These are phyloP conservation scores for Anolis apletophallus DNA, from an alignment of 2,797 vertebrate species.

Conservation along the genomic window DNA sequence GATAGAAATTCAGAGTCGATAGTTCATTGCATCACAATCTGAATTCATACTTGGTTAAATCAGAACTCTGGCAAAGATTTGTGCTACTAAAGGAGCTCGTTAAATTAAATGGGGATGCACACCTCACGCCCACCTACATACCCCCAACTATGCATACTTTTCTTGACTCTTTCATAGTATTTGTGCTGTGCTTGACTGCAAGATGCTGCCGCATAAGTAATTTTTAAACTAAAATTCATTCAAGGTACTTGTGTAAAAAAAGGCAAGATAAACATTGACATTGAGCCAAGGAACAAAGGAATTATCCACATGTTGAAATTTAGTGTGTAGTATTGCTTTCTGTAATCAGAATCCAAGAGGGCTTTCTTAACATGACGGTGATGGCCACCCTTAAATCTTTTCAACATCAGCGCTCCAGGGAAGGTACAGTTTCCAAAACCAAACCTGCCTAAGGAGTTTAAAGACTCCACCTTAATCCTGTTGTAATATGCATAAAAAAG, in stretches of 20 bases:
- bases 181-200: background rate
- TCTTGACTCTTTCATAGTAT: background rate
- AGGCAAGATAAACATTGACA: background rate
- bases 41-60: background rate
- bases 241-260: too few relatives aligned
- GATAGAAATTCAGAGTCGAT: background rate
- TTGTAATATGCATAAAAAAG: background rate
- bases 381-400: background rate
- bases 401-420: too few relatives aligned
- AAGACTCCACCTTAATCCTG: background rate
- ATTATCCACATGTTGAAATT: background rate
- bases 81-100: background rate
- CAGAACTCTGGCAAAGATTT: background rate
- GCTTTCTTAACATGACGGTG: background rate
- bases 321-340: background rate
- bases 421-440: background rate
- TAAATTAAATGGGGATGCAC: background rate
- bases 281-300: background rate
- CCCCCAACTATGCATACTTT: background rate
- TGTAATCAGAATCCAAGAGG: background rate
- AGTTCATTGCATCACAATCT: background rate
- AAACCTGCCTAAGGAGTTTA: background rate
- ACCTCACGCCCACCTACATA: too few relatives aligned
- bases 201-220: background rate
- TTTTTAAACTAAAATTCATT: background rate